Conservation (phyloP, 1,140 invertebrate species). For the Nomia melanderi region DNA sequence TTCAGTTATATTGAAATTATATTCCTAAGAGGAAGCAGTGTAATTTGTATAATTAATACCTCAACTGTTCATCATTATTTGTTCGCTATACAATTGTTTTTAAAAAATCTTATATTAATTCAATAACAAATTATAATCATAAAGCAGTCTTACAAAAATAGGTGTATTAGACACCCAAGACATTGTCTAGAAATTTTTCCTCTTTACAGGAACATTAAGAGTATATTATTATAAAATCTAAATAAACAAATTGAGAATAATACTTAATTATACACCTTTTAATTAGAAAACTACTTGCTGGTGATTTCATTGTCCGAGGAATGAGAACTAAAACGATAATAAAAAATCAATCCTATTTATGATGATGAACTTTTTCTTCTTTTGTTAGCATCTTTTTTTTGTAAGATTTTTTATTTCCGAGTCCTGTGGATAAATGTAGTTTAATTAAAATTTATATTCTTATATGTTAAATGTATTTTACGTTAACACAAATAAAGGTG, state of each 20-base stretch:
- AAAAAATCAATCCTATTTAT: slow-evolving; percentile 29
- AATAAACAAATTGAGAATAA: slow-evolving; percentile 58
- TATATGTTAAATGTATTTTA: neutral
- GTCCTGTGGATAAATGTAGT: slow-evolving; percentile 30
- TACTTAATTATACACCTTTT: slow-evolving; percentile 65
- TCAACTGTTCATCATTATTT: slow-evolving; percentile 31
- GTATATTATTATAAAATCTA: slow-evolving; percentile 60
- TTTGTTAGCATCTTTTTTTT: slow-evolving; percentile 47
- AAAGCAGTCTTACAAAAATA: slow-evolving; percentile 74
- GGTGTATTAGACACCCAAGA: slow-evolving; percentile 52
- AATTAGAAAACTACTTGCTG: slow-evolving; percentile 38
- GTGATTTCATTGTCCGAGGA: slow-evolving; percentile 42
- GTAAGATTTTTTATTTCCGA: slow-evolving; percentile 25
- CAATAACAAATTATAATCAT: slow-evolving; percentile 53
- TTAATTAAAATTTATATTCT: neutral
- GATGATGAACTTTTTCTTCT: slow-evolving; percentile 52
- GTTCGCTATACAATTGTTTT: slow-evolving; percentile 51
- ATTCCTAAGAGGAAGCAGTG: slow-evolving; percentile 39
- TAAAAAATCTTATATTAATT: slow-evolving; percentile 47
- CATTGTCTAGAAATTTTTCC: slow-evolving; percentile 58
- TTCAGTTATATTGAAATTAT: slow-evolving; percentile 34
- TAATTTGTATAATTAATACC: slow-evolving; percentile 20
- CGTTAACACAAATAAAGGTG: neutral
- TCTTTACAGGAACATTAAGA: slow-evolving; percentile 60
- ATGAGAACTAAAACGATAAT: slow-evolving; percentile 24